These are phyloP conservation scores for Dasypolia templi DNA, from an alignment of 2,888 invertebrate genomes.

Conservation along the genomic window DNA sequence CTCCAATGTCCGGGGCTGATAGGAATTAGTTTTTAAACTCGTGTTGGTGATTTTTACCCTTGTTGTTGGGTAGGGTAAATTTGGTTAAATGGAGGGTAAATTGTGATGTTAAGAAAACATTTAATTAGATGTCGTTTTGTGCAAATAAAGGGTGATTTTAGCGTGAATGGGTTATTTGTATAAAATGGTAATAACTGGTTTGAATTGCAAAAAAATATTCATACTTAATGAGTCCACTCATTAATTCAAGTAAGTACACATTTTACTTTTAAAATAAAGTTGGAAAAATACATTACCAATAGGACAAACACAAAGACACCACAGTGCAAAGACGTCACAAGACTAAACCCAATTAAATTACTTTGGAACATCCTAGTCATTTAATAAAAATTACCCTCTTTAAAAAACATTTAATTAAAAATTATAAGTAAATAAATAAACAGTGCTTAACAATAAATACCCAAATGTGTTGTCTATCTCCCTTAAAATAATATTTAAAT, in stretches of 20 bases:
- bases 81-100: too few relatives aligned
- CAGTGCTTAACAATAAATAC: background rate
- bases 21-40: conserved; percentile 54
- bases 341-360: background rate
- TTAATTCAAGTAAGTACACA: conserved; percentile 5
- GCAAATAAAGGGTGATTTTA: conserved; percentile 1
- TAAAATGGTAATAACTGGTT: background rate
- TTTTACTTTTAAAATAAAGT: background rate
- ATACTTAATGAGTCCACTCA: background rate
- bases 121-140: background rate
- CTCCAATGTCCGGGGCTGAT: conserved; percentile 72
- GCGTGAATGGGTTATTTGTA: conserved; percentile 6
- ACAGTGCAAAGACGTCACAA: conserved; percentile 42
- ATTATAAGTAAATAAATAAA: background rate
- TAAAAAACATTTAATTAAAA: background rate
- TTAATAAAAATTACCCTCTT: conserved; percentile 15
- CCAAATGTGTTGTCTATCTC: too few relatives aligned
- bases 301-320: conserved; percentile 17
- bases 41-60: conserved; percentile 26
- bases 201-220: background rate
- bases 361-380: background rate
- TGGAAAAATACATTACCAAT: background rate
- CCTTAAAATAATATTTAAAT: too few relatives aligned
- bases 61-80: conserved; percentile 14
- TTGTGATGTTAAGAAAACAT: background rate